A percentile compares a stretch with the other conserved stretches of the same genome.
phyloP scores from a whole-genome alignment of 2,113 vertebrate species.

The Triplophysa siluroides region DNA sequence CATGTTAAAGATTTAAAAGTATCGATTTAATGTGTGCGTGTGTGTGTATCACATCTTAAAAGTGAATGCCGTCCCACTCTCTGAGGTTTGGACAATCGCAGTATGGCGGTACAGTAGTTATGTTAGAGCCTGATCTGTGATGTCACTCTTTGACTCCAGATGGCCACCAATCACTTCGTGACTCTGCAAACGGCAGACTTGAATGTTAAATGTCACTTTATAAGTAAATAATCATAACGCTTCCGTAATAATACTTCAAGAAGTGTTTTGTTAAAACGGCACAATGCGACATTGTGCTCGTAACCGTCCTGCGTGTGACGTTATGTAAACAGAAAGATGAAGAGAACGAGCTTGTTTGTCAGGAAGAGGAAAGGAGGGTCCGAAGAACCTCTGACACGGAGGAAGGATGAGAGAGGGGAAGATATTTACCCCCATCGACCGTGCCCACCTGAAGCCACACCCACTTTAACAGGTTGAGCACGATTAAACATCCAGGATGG shows the following conservation, averaged over 20 bases:
- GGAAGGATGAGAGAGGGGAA: conserved; percentile 38
- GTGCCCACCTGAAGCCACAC: conserved; percentile 15
- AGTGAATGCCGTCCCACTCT: not conserved
- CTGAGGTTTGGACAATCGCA: too few species aligned
- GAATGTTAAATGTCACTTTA: not conserved
- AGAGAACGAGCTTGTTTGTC: conserved; percentile 28
- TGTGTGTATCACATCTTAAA: conserved; percentile 5
- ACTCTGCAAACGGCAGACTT: not conserved
- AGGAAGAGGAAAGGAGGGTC: conserved; percentile 38
- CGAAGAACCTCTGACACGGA: conserved; percentile 20
- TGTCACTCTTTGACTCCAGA: not conserved
- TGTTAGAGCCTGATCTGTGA: not conserved
- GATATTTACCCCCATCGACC: not conserved
- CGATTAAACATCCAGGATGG: not conserved
- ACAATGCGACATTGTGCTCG: not conserved
- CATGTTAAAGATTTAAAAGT: not conserved
- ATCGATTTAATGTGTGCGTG: conserved; percentile 5
- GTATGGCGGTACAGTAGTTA: not conserved
- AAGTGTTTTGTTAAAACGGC: not conserved
- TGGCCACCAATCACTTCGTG: not conserved
- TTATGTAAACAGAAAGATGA: conserved; percentile 16
- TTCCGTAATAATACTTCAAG: not conserved
- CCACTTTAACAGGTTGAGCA: not conserved
- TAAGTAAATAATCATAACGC: not conserved
- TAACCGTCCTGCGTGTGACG: conserved; percentile 19